phyloP scores from a whole-genome alignment of 2,113 vertebrate genomes.

The Rhinichthys klamathensis region DNA sequence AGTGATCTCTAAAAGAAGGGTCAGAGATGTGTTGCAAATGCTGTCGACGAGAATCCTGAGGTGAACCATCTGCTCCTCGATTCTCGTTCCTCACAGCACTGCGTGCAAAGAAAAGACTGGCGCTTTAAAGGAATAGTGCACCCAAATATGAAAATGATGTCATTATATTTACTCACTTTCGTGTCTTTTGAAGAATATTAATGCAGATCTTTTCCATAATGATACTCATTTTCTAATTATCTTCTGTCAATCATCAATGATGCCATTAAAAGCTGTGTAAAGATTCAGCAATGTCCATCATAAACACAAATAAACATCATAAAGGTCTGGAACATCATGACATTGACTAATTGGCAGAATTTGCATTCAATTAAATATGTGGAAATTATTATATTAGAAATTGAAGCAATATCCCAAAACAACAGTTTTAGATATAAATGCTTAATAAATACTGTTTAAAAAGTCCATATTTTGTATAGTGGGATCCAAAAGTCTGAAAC shows the following conservation, averaged over 20 bases:
- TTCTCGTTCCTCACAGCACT: neutral
- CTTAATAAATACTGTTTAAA: too few species aligned
- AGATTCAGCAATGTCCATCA: too few species aligned
- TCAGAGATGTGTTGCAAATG: slow-evolving; percentile 8
- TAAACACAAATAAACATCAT: too few species aligned
- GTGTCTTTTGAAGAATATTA: neutral
- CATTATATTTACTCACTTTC: neutral
- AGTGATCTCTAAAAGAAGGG: neutral
- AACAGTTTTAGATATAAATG: too few species aligned
- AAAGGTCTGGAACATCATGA: too few species aligned
- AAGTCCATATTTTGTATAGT: too few species aligned
- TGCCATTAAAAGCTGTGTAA: neutral
- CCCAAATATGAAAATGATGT: neutral
- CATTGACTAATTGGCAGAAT: too few species aligned
- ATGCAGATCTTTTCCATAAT: neutral
- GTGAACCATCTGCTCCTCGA: slow-evolving; percentile 20
- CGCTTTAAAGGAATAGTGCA: neutral
- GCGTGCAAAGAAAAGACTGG: neutral
- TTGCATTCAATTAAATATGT: too few species aligned
- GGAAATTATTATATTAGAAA: too few species aligned
- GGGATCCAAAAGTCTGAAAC: too few species aligned
- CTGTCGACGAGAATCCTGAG: neutral
- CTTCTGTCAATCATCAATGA: neutral
- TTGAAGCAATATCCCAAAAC: too few species aligned
- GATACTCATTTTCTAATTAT: too few species aligned